Conservation (phyloP, 37 sponge, comb jelly and placozoan species). For the Diacarnus erythraeanus region DNA sequence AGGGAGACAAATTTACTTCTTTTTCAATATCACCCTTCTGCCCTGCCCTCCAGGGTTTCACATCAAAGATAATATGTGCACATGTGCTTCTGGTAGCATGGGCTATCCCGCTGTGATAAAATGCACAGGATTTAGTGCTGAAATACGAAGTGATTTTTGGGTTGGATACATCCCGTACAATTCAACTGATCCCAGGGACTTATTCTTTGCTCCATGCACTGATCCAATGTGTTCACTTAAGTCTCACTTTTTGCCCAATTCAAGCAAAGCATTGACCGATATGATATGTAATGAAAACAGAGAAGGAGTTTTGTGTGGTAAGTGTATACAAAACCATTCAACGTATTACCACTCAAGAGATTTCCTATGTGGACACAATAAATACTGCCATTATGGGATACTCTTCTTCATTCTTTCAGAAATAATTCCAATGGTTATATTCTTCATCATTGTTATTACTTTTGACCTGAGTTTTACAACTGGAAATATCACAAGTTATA, state of each 20-base stretch:
- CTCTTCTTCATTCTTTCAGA: conserved; percentile 48
- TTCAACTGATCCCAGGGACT: neutral
- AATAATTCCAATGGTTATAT: conserved; percentile 40
- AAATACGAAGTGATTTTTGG: neutral
- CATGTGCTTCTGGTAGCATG: neutral
- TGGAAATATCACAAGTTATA: conserved; percentile 32
- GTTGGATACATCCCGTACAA: neutral
- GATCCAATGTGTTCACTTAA: neutral
- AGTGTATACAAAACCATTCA: conserved; percentile 14
- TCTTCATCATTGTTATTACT: conserved; percentile 9
- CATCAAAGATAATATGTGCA: neutral
- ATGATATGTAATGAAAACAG: conserved; percentile 22
- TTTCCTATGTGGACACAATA: conserved; percentile 2
- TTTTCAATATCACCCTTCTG: neutral
- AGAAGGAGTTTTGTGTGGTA: conserved; percentile 42
- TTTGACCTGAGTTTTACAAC: conserved; percentile 57
- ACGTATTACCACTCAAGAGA: conserved; percentile 40
- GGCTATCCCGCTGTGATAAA: neutral
- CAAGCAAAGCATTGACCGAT: neutral
- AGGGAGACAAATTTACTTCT: neutral
- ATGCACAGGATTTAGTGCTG: neutral
- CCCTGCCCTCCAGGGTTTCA: neutral
- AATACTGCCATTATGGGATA: conserved; percentile 13
- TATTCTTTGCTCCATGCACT: conserved; percentile 1
- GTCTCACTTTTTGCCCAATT: too few relatives aligned